phyloP scores from a whole-genome alignment of 2,113 vertebrate species.

The Pristiophorus japonicus region DNA sequence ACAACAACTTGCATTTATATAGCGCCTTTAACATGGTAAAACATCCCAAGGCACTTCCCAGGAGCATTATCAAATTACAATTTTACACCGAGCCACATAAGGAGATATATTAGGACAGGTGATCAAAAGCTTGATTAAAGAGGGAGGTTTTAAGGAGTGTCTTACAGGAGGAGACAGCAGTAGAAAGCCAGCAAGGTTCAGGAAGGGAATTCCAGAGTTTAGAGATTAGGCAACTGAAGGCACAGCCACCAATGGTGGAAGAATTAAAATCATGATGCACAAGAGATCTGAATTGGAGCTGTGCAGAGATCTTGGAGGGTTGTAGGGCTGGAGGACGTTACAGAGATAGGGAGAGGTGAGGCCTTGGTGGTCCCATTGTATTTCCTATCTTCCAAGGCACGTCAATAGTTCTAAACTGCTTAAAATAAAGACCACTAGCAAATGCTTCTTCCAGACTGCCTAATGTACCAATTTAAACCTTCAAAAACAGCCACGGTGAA shows the following conservation, averaged over 20 bases:
- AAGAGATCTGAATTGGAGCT: neutral
- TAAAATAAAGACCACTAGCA: neutral
- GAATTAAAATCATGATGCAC: neutral
- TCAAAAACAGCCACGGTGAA: neutral
- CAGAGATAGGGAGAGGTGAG: neutral
- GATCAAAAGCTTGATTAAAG: neutral
- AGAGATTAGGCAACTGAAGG: neutral
- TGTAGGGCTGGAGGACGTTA: neutral
- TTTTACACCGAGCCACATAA: neutral
- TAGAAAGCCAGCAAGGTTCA: neutral
- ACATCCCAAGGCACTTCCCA: neutral
- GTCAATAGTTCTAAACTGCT: neutral
- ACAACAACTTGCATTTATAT: neutral
- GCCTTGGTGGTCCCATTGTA: neutral
- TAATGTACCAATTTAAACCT: neutral
- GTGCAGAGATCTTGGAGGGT: neutral
- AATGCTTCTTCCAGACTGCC: neutral
- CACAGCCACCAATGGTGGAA: neutral
- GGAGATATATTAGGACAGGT: neutral
- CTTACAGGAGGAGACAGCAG: neutral
- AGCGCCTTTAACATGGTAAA: neutral
- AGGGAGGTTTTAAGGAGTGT: neutral
- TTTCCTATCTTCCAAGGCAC: neutral
- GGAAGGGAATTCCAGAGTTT: neutral
- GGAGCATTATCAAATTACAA: neutral